Percentiles rank a stretch among this genome's conserved stretches.
phyloP scores from a whole-genome alignment of 2,797 vertebrate species.

The Limnodromus scolopaceus region DNA sequence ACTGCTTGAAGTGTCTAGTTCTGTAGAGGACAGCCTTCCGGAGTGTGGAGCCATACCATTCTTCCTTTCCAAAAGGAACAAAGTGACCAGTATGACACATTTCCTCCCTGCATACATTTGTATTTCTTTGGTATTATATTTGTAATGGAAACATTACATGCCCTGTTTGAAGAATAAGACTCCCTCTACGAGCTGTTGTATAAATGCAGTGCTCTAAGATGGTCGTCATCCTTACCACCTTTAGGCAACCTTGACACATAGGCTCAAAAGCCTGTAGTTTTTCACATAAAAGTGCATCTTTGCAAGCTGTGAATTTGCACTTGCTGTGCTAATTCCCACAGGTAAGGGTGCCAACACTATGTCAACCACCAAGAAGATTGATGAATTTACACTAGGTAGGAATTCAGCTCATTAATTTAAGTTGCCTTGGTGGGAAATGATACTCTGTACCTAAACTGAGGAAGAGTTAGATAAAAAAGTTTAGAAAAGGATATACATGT shows the following conservation, averaged over 20 bases:
- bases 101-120: background rate
- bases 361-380: background rate
- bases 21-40: background rate
- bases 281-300: background rate
- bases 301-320: background rate
- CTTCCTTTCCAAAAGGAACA: background rate
- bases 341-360: background rate
- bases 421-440: background rate
- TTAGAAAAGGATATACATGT: background rate
- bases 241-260: background rate
- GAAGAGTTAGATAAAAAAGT: background rate
- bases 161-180: background rate
- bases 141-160: fast-evolving
- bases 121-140: background rate
- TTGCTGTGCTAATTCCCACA: background rate
- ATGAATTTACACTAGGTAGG: background rate
- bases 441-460: background rate
- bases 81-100: background rate
- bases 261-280: background rate
- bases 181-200: background rate
- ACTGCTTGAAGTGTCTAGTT: background rate
- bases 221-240: background rate
- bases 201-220: background rate
- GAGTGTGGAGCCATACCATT: fast-evolving
- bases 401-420: background rate